A percentile compares a stretch with the other conserved stretches of the same genome.
Conservation (phyloP, 53 echinoderm and acorn worm species). For the Actinopyga echinites region DNA sequence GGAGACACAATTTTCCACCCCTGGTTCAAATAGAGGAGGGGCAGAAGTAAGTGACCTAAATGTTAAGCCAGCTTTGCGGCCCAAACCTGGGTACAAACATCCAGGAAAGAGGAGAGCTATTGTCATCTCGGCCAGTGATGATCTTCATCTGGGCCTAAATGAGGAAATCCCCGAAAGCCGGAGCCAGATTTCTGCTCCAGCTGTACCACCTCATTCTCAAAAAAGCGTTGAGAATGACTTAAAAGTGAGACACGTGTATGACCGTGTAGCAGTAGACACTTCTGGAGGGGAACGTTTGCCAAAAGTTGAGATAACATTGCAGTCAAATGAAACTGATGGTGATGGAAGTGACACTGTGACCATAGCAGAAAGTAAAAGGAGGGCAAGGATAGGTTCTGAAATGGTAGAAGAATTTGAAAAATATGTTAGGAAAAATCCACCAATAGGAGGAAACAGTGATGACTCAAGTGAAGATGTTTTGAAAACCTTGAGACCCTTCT, state of each 20-base stretch:
- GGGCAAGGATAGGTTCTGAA: constrained; percentile 70
- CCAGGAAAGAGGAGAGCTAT: constrained; percentile 22
- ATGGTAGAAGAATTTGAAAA: constrained; percentile 72
- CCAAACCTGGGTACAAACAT: neutral
- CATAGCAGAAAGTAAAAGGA: neutral
- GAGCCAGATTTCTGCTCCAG: neutral
- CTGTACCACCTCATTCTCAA: neutral
- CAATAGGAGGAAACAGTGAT: neutral
- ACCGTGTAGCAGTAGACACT: neutral
- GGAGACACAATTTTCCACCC: neutral
- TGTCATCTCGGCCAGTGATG: constrained; percentile 17
- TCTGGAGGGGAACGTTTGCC: neutral
- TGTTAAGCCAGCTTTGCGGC: too few relatives aligned
- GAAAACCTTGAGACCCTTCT: constrained; percentile 49
- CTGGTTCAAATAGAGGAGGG: neutral
- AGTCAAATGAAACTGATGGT: neutral
- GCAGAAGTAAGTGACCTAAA: too few relatives aligned
- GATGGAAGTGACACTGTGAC: neutral
- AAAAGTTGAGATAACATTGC: neutral
- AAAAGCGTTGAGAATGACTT: neutral
- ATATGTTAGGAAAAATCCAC: constrained; percentile 39
- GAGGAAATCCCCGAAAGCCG: neutral
- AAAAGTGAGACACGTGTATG: neutral
- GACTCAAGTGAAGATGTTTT: constrained; percentile 36
- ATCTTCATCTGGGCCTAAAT: neutral